Percentiles rank a stretch among this genome's conserved stretches.
Conservation (phyloP, 2,113 vertebrate species). For the Desmodus rotundus region DNA sequence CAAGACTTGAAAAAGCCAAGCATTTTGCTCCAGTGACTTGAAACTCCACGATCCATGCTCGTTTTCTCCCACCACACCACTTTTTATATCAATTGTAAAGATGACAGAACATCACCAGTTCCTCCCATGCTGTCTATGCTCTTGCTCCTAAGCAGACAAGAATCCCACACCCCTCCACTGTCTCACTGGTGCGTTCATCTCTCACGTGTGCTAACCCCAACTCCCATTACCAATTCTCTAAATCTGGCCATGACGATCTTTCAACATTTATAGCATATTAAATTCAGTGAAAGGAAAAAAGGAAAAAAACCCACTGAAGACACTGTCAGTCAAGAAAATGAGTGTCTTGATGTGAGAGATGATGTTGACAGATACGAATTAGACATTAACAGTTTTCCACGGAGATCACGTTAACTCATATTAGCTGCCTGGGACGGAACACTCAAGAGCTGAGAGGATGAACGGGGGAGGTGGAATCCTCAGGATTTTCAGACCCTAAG, state of each 20-base stretch:
- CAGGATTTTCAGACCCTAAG: neutral
- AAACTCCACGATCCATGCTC: neutral
- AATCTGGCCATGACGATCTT: neutral
- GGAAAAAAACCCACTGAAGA: neutral
- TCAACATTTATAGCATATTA: neutral
- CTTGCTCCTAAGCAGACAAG: neutral
- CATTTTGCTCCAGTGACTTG: neutral
- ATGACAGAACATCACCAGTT: neutral
- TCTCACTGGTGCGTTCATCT: neutral
- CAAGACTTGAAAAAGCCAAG: neutral
- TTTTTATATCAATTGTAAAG: neutral
- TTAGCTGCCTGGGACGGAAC: neutral
- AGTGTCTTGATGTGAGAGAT: constrained; percentile 1
- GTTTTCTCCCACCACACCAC: neutral
- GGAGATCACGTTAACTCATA: neutral
- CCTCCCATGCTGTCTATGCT: neutral
- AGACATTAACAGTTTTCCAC: neutral
- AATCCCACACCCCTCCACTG: neutral
- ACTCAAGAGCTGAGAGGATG: neutral
- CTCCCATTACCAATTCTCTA: neutral
- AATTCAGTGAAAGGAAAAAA: neutral
- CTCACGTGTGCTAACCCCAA: neutral
- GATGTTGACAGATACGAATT: constrained; percentile 37
- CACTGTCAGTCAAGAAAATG: constrained; percentile 28
- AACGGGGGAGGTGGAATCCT: neutral